A percentile compares a stretch with the other conserved stretches of the same genome.
Conservation (phyloP, 2,113 vertebrate genomes). For the Lynx canadensis region DNA sequence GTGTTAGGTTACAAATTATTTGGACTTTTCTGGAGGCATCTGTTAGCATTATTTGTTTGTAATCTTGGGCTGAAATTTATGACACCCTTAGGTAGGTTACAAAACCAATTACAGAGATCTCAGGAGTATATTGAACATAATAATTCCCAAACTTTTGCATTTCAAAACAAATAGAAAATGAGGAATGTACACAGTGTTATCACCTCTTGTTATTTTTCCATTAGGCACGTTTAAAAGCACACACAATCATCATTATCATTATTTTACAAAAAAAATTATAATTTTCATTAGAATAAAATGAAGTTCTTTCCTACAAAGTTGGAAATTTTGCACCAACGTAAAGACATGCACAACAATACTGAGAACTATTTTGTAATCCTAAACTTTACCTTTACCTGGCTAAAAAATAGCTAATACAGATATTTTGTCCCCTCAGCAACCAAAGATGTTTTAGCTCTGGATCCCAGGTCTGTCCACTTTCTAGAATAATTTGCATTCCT, state of each 20-base stretch:
- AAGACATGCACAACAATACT: background rate
- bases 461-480: background rate
- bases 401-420: background rate
- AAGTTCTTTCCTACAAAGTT: background rate
- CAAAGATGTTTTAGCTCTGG: background rate
- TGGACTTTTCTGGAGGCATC: background rate
- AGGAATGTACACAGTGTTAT: background rate
- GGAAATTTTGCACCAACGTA: background rate
- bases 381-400: background rate
- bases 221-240: background rate
- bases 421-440: background rate
- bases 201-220: background rate
- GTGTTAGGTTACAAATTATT: slow-evolving; percentile 16
- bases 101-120: background rate
- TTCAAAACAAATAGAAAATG: background rate
- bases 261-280: background rate
- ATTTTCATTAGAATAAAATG: background rate
- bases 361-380: background rate
- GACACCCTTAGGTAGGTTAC: background rate
- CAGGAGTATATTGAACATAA: background rate
- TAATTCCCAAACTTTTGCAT: background rate
- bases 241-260: background rate
- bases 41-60: background rate
- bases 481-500: background rate
- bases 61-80: background rate